phyloP scores from a whole-genome alignment of 1,140 invertebrate genomes.

The Tetragonula clypearis region DNA sequence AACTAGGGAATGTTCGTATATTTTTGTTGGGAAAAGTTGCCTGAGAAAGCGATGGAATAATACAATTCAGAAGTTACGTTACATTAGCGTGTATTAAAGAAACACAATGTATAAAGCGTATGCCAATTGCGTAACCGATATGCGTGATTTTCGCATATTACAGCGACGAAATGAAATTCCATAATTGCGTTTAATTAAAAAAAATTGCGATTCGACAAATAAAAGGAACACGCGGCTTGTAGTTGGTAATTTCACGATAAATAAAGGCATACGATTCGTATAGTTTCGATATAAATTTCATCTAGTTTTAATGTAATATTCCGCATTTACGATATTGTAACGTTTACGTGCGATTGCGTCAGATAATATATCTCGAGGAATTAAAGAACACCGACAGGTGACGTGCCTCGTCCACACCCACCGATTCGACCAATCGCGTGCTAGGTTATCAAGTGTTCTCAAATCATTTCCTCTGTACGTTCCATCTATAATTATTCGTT shows the following conservation, averaged over 20 bases:
- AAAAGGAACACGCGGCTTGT: neutral
- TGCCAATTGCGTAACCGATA: neutral
- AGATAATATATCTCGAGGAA: conserved; percentile 6
- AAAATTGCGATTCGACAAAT: neutral
- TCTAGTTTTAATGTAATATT: neutral
- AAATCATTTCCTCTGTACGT: neutral
- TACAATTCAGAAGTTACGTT: neutral
- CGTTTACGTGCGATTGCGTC: conserved; percentile 44
- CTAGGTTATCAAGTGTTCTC: conserved; percentile 30
- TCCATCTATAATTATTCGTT: neutral
- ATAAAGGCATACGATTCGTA: neutral
- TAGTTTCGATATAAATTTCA: neutral
- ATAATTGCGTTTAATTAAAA: neutral
- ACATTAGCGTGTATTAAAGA: neutral
- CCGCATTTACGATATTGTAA: conserved; percentile 20
- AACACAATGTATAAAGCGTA: neutral
- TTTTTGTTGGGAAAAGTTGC: neutral
- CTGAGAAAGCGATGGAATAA: neutral
- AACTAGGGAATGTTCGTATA: neutral
- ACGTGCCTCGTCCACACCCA: conserved; percentile 61
- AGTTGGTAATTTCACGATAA: neutral
- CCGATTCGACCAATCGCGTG: conserved; percentile 53
- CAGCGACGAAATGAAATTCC: neutral
- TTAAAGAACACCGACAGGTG: conserved; percentile 26
- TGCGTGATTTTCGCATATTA: neutral